Evolutionary conservation across 2,797 vertebrate genomes (phyloP).

Genomic region (Semaprochilodus insignis): DNA sequence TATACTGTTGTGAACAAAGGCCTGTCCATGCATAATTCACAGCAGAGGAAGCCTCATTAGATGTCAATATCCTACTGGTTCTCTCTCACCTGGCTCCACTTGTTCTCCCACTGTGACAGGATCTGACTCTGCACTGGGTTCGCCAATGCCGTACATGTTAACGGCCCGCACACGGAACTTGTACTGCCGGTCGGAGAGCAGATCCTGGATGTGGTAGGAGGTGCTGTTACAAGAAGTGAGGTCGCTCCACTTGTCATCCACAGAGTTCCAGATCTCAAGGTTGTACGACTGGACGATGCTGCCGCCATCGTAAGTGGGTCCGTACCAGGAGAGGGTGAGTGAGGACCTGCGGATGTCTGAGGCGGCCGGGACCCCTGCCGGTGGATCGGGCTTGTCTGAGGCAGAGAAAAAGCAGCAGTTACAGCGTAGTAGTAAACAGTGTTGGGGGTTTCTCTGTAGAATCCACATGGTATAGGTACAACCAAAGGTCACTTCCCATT

Average conservation of each 20-base stretch:
- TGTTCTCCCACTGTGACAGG: slow-evolving; percentile 84
- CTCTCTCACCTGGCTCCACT: slow-evolving; percentile 81
- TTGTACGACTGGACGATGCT: slow-evolving; percentile 94
- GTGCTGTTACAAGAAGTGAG: slow-evolving; percentile 96
- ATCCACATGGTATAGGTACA: too few relatives aligned
- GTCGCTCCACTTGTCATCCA: slow-evolving; percentile 86
- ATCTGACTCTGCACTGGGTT: slow-evolving; percentile 92
- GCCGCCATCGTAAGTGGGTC: slow-evolving; percentile 95
- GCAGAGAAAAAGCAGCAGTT: neutral
- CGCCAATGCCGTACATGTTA: slow-evolving; percentile 93
- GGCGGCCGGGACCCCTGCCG: slow-evolving; percentile 88
- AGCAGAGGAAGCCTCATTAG: neutral
- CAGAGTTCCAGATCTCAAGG: slow-evolving; percentile 93
- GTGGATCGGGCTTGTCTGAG: slow-evolving; percentile 95
- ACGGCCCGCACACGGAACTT: slow-evolving; percentile 92
- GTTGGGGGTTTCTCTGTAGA: neutral
- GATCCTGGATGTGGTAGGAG: slow-evolving; percentile 89
- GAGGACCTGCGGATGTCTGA: slow-evolving; percentile 89
- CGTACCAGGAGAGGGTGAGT: slow-evolving; percentile 95
- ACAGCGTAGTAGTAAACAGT: neutral
- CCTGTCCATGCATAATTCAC: neutral
- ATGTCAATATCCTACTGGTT: neutral
- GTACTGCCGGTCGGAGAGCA: slow-evolving; percentile 90
- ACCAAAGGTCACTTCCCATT: too few relatives aligned
- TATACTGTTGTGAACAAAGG: neutral